These are phyloP conservation scores for Orbicella faveolata DNA, from an alignment of 64 coral and sea anemone genomes.

Conservation along the genomic window DNA sequence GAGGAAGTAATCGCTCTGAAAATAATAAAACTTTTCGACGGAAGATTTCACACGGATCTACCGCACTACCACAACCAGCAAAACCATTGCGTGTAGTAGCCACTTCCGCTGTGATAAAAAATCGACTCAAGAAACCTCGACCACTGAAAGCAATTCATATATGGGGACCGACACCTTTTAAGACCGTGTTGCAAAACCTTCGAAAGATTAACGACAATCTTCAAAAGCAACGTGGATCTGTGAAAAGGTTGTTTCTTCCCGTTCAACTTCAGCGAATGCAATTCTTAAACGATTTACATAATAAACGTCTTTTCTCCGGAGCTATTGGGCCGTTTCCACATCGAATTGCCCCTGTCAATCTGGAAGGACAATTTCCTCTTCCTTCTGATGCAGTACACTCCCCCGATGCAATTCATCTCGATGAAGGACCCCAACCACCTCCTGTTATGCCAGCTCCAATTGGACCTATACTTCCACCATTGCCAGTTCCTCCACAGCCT, in stretches of 20 bases:
- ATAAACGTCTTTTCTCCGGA: background rate
- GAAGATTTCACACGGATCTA: background rate
- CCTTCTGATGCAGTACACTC: background rate
- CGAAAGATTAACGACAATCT: conserved; percentile 56
- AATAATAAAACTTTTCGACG: background rate
- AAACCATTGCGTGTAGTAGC: conserved; percentile 80
- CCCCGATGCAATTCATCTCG: background rate
- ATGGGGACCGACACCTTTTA: conserved; percentile 84
- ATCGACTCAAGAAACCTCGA: conserved; percentile 51
- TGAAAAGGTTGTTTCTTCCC: conserved; percentile 44
- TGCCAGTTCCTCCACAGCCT: background rate
- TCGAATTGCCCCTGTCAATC: background rate
- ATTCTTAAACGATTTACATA: background rate
- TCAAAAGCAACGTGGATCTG: conserved; percentile 39
- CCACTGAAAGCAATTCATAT: conserved; percentile 89
- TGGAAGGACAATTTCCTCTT: background rate
- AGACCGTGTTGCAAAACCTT: conserved; percentile 66
- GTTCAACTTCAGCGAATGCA: conserved; percentile 31
- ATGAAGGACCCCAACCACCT: background rate
- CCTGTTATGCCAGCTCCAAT: background rate
- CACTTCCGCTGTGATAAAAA: conserved; percentile 84
- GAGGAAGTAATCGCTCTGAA: background rate
- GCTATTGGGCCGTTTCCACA: background rate
- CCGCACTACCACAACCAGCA: conserved; percentile 55
- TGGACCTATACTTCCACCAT: background rate